Percentiles rank a stretch among this genome's conserved stretches.
These are phyloP conservation scores for Anableps anableps DNA, from an alignment of 2,797 vertebrate species.

Conservation along the genomic window DNA sequence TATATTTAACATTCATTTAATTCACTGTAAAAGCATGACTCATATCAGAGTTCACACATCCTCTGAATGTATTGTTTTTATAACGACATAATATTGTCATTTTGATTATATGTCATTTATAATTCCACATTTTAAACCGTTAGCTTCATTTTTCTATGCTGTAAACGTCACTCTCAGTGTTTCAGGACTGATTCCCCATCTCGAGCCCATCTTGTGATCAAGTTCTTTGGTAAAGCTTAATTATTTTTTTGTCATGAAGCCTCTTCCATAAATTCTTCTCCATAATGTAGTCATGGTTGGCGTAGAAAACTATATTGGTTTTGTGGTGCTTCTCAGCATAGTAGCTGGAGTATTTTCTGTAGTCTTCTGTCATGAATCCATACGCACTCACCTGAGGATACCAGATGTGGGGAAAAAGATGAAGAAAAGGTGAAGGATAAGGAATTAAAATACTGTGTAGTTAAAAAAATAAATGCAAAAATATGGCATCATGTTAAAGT, in stretches of 20 bases:
- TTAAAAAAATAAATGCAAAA: not conserved
- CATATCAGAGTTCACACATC: not conserved
- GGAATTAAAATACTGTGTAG: not conserved
- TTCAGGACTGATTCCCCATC: not conserved
- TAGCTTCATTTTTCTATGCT: not conserved
- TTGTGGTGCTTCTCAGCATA: slow-evolving; percentile 77
- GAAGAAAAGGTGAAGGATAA: not conserved
- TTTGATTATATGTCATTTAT: too few relatives aligned
- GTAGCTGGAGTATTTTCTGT: slow-evolving; percentile 84
- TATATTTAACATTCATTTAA: not conserved
- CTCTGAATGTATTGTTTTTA: not conserved
- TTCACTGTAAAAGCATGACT: not conserved
- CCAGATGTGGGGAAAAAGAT: not conserved
- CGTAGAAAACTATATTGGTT: slow-evolving; percentile 76
- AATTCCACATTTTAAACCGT: too few relatives aligned
- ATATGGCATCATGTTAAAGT: not conserved
- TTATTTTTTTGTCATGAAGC: slow-evolving; percentile 82
- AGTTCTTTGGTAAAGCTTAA: slow-evolving; percentile 82
- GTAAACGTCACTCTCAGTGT: not conserved
- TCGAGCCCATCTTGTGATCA: not conserved
- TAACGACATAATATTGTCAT: too few relatives aligned
- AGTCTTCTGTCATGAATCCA: slow-evolving; percentile 88
- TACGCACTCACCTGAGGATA: slow-evolving; percentile 85
- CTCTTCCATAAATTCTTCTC: slow-evolving; percentile 86
- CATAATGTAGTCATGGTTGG: slow-evolving; percentile 86